Conservation (phyloP, 2,888 invertebrate species). For the Barypeithes pellucidus region DNA sequence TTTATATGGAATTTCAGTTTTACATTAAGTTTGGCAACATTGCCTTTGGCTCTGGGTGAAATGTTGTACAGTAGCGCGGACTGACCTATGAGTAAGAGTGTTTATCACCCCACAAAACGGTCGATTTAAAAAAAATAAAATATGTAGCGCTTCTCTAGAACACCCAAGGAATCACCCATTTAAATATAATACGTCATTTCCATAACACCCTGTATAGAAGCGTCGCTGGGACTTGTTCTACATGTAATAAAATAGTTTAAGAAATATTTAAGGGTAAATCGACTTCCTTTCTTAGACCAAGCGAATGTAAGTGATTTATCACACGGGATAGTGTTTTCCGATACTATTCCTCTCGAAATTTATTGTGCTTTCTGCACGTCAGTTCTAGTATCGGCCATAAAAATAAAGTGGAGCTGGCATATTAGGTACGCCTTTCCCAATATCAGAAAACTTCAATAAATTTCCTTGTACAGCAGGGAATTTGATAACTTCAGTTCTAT, state of each 20-base stretch:
- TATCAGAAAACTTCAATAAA: constrained; percentile 38
- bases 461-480: constrained; percentile 9
- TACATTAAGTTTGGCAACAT: no score
- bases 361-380: constrained; percentile 44
- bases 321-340: constrained; percentile 23
- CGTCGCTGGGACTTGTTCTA: not conserved
- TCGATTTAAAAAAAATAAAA: no score
- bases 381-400: constrained; percentile 41
- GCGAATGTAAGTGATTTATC: constrained; percentile 33
- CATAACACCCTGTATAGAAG: no score
- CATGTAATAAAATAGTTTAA: constrained; percentile 10
- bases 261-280: constrained; percentile 30
- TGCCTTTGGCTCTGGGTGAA: no score
- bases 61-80: no score
- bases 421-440: constrained; percentile 38
- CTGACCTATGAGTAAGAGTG: no score
- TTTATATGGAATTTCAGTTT: no score
- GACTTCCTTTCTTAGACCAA: constrained; percentile 7
- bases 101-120: no score
- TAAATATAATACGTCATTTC: no score
- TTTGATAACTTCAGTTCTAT: constrained; percentile 26
- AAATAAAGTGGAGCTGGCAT: constrained; percentile 39
- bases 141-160: no score
- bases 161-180: no score
- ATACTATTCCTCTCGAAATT: constrained; percentile 34